Percentiles rank a stretch among this genome's conserved stretches.
phyloP scores from a whole-genome alignment of 2,113 vertebrate genomes.

The Pavo muticus region DNA sequence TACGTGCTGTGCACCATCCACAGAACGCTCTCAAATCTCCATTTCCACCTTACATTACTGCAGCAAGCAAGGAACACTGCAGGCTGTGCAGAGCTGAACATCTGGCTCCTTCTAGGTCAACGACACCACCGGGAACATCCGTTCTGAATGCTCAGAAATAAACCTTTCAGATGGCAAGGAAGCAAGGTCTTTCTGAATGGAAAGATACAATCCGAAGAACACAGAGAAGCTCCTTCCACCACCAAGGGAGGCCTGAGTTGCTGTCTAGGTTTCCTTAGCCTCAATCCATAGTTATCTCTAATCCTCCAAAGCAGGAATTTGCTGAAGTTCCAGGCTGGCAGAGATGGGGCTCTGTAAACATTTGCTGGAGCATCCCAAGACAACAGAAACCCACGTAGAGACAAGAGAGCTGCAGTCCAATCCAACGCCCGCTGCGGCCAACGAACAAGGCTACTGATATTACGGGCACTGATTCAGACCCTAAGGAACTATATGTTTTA shows the following conservation, averaged over 20 bases:
- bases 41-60: background rate
- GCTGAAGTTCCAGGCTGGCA: conserved; percentile 75
- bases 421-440: background rate
- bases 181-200: background rate
- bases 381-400: conserved; percentile 61
- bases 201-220: background rate
- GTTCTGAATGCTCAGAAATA: background rate
- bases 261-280: background rate
- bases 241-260: conserved; percentile 16
- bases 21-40: background rate
- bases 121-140: background rate
- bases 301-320: conserved; percentile 8
- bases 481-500: background rate
- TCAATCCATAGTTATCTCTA: conserved; percentile 1
- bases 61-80: background rate
- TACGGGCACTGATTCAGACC: conserved; percentile 39
- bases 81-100: background rate
- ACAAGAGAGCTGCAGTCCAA: conserved; percentile 40
- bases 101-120: conserved; percentile 20
- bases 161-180: background rate
- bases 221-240: conserved; percentile 1
- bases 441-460: conserved; percentile 13
- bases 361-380: conserved; percentile 68
- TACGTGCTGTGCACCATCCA: background rate
- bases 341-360: conserved; percentile 77